phyloP scores from a whole-genome alignment of 2,888 invertebrate genomes.

The Dicycla oo region DNA sequence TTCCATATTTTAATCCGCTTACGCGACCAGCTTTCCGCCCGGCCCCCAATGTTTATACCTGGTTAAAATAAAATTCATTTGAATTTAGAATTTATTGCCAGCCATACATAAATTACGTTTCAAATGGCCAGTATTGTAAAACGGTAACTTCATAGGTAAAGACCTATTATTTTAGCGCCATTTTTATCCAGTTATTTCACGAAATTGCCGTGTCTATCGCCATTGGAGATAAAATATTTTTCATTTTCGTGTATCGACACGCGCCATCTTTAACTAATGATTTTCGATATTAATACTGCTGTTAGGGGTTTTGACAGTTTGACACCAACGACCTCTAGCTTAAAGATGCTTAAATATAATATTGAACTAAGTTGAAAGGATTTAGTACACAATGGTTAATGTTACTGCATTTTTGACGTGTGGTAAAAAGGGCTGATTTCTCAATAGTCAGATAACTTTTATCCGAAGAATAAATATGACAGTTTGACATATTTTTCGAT shows the following conservation, averaged over 20 bases:
- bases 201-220: not conserved
- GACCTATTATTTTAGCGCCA: not conserved
- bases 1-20: too few species aligned
- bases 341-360: not conserved
- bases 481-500: too few species aligned
- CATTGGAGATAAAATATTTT: constrained; percentile 27
- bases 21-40: too few species aligned
- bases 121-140: too few species aligned
- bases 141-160: too few species aligned
- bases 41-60: too few species aligned
- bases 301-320: constrained; percentile 18
- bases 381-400: not conserved
- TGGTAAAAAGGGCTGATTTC: constrained; percentile 16
- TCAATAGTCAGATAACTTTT: too few species aligned
- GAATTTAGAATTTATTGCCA: too few species aligned
- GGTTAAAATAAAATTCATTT: too few species aligned
- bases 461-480: too few species aligned
- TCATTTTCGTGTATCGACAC: constrained; percentile 53
- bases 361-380: constrained; percentile 20
- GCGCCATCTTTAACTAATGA: constrained; percentile 47
- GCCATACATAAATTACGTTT: too few species aligned
- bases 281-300: constrained; percentile 27
- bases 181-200: constrained; percentile 14
- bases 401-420: constrained; percentile 6
- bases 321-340: constrained; percentile 14